Conservation (phyloP, 2,113 vertebrate genomes). For the Megalops atlanticus region DNA sequence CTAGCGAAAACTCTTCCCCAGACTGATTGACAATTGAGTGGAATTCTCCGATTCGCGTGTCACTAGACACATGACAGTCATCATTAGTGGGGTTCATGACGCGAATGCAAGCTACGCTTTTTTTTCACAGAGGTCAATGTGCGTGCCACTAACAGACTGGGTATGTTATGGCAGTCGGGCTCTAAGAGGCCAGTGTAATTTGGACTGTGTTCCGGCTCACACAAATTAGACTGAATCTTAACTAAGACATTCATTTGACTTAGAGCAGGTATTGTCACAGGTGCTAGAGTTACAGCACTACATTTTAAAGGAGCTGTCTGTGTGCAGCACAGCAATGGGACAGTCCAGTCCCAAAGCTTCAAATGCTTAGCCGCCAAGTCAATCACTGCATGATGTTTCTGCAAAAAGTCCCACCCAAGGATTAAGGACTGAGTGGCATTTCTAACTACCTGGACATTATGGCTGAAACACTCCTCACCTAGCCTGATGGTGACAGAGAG, state of each 20-base stretch:
- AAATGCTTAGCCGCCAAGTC: conserved; percentile 7
- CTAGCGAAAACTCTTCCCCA: not conserved
- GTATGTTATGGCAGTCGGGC: conserved; percentile 6
- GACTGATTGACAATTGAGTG: not conserved
- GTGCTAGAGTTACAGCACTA: conserved; percentile 15
- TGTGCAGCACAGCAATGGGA: conserved; percentile 15
- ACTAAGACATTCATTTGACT: conserved; percentile 22
- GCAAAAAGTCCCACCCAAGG: conserved; percentile 19
- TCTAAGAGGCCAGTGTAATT: conserved; percentile 17
- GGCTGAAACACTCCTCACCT: conserved; percentile 20
- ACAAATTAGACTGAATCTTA: conserved; percentile 12
- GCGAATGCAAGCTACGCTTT: not conserved
- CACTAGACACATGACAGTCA: not conserved
- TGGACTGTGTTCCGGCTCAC: not conserved
- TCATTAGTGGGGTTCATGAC: conserved; percentile 11
- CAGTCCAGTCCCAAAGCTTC: not conserved
- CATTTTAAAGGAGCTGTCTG: conserved; percentile 9
- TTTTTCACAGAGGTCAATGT: conserved; percentile 17
- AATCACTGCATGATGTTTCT: conserved; percentile 2
- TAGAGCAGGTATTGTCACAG: not conserved
- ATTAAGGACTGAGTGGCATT: conserved; percentile 10
- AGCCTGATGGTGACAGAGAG: conserved; percentile 20
- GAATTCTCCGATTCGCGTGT: conserved; percentile 10
- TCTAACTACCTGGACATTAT: conserved; percentile 16
- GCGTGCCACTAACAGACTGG: not conserved